Evolutionary conservation across 2,113 vertebrate genomes (phyloP).

Genomic region (Saccopteryx bilineata): DNA sequence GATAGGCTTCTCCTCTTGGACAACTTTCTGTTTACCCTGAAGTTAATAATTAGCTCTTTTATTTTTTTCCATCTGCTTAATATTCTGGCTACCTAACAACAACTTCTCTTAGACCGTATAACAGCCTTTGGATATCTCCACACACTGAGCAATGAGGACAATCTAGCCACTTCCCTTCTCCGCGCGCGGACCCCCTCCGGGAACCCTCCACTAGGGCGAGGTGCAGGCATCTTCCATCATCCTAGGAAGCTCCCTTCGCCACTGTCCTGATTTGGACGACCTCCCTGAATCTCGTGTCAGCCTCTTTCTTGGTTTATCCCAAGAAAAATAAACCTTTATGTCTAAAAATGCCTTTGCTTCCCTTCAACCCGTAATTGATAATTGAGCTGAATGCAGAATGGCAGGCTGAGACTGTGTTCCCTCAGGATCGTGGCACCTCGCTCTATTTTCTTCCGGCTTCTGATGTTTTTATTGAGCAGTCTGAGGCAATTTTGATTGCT

Average conservation of each 20-base stretch:
- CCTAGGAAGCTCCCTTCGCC: background rate
- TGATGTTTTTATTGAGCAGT: conserved; percentile 62
- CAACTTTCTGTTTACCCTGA: background rate
- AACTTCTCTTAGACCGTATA: conserved; percentile 7
- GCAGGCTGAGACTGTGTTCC: background rate
- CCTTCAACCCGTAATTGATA: conserved; percentile 27
- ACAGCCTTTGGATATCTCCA: background rate
- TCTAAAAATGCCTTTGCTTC: conserved; percentile 46
- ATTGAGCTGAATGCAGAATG: conserved; percentile 20
- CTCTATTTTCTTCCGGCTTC: conserved; percentile 39
- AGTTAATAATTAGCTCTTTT: background rate
- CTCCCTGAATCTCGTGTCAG: background rate
- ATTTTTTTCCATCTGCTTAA: background rate
- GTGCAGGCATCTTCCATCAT: background rate
- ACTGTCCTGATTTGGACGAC: background rate
- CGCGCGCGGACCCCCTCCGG: rapidly evolving
- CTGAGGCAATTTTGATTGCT: conserved; percentile 17
- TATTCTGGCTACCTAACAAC: background rate
- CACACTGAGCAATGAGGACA: background rate
- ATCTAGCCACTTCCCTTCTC: background rate
- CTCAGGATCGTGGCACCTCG: background rate
- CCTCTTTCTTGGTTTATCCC: conserved; percentile 6
- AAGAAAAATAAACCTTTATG: background rate
- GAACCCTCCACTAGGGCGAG: no score
- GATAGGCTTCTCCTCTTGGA: background rate